Evolutionary conservation across 2,797 vertebrate species (phyloP).

Genomic region (Crypturellus tataupa): DNA sequence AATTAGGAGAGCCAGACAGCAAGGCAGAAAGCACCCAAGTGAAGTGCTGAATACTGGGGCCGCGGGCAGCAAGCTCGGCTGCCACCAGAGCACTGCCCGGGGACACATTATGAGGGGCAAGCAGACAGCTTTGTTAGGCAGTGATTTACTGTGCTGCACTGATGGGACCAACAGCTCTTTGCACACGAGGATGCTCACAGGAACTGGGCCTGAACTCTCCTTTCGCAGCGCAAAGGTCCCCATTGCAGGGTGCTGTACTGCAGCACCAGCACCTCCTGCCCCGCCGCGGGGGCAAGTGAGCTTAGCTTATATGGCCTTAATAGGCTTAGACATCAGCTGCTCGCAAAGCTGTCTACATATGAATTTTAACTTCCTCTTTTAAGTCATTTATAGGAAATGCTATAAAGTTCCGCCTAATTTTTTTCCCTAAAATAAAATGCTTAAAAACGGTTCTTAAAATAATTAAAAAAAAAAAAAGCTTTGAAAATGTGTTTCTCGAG

Average conservation of each 20-base stretch:
- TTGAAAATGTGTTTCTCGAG: not conserved
- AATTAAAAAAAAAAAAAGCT: not conserved
- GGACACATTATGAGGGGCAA: not conserved
- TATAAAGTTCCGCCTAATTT: conserved; percentile 48
- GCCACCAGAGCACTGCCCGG: not conserved
- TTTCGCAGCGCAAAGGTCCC: rapidly evolving
- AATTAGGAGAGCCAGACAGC: not conserved
- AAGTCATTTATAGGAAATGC: conserved; percentile 73
- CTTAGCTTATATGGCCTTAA: not conserved
- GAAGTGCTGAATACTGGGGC: not conserved
- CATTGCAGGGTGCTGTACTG: not conserved
- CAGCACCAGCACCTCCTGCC: not conserved
- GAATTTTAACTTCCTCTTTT: conserved; percentile 73
- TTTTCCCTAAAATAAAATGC: not conserved
- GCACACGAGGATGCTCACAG: not conserved
- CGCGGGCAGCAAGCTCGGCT: conserved; percentile 9
- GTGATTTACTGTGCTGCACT: conserved; percentile 17
- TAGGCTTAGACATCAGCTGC: not conserved
- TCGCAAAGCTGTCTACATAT: conserved; percentile 42
- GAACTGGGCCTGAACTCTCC: not conserved
- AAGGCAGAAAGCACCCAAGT: not conserved
- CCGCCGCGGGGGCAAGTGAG: not conserved
- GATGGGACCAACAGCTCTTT: not conserved
- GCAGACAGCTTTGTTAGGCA: not conserved
- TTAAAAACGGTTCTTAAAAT: conserved; percentile 28